Conservation (phyloP, 2,113 vertebrate species). For the Clupea harengus region DNA sequence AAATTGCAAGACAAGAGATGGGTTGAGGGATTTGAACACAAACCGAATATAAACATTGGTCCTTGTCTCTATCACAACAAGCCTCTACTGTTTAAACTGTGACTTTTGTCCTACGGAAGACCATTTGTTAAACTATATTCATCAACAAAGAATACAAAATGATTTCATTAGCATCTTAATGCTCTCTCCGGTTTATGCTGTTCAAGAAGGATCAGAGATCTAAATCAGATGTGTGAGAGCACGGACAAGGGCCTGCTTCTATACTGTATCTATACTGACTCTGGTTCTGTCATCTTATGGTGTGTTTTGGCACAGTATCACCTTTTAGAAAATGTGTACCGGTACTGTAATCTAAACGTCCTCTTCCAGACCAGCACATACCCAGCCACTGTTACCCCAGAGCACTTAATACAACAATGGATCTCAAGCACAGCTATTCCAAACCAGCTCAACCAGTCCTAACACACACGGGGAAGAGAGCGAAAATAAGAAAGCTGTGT, state of each 20-base stretch:
- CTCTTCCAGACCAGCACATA: neutral
- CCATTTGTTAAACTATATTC: neutral
- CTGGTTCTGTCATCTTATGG: neutral
- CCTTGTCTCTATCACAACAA: neutral
- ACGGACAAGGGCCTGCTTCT: neutral
- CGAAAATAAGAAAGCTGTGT: slow-evolving; percentile 29
- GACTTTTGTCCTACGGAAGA: neutral
- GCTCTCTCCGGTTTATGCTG: too few species aligned
- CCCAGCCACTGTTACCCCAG: neutral
- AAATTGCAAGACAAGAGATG: slow-evolving; percentile 45
- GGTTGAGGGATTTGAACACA: neutral
- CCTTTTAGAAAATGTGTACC: neutral
- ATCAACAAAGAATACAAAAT: neutral
- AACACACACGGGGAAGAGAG: slow-evolving; percentile 28
- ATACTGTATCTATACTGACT: neutral
- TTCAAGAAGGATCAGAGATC: too few species aligned
- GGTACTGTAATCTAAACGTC: neutral
- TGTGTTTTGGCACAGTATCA: neutral
- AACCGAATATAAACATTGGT: too few species aligned
- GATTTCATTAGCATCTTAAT: neutral
- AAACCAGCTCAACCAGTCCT: slow-evolving; percentile 28
- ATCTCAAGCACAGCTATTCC: neutral
- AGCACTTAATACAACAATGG: slow-evolving; percentile 6
- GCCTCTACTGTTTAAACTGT: neutral
- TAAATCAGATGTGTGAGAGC: neutral